Evolutionary conservation across 1,140 invertebrate genomes (phyloP).

Genomic region (Penaeus japonicus): DNA sequence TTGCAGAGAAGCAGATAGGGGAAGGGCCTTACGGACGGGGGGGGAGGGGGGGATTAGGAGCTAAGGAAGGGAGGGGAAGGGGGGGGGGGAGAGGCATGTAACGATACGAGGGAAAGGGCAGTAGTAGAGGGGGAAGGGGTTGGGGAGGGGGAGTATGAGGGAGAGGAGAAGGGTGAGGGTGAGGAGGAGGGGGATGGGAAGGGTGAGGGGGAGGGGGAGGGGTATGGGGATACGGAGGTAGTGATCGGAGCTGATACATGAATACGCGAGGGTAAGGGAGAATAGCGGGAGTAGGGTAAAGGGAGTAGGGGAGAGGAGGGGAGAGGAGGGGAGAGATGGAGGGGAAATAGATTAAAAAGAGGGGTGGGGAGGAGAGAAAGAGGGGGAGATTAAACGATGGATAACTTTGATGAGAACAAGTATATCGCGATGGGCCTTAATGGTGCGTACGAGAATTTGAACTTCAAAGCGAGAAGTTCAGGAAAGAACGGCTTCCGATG

Average conservation of each 20-base stretch:
- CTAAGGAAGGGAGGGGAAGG: background rate
- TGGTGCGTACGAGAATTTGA: too few species aligned
- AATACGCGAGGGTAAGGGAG: too few species aligned
- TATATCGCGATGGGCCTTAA: too few species aligned
- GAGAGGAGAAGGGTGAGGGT: background rate
- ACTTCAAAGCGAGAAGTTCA: too few species aligned
- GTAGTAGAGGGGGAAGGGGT: too few species aligned
- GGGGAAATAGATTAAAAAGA: too few species aligned
- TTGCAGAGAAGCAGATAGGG: background rate
- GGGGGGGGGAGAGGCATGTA: background rate
- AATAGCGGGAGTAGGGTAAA: too few species aligned
- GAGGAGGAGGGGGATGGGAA: background rate
- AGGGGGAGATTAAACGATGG: too few species aligned
- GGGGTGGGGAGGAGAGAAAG: background rate
- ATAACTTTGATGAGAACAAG: too few species aligned
- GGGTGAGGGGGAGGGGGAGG: background rate
- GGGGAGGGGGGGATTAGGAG: background rate
- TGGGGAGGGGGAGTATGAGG: background rate
- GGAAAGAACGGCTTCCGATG: too few species aligned
- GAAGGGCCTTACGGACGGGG: background rate
- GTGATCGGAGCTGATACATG: background rate
- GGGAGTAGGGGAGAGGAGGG: background rate
- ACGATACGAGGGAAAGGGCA: too few species aligned
- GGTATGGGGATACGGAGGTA: background rate
- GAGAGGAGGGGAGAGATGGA: background rate